Base-by-base conservation (phyloP, 2,888 invertebrate species). In the Parnassius mnemosyne region DNA sequence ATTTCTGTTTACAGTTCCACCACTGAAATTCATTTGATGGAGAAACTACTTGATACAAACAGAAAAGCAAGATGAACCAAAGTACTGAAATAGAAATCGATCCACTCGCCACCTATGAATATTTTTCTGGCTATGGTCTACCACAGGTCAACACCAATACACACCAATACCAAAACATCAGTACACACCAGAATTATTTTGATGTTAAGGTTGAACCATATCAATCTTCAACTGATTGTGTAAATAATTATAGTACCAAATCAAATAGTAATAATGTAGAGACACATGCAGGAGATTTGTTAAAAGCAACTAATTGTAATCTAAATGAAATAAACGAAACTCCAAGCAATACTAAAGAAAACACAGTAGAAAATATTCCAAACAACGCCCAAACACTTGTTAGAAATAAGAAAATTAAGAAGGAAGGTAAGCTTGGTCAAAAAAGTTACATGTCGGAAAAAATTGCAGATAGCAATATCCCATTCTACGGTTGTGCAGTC, bases 401-500 rank as follows among this genome's bases (percentile, higher is more conserved):
- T 42, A 65, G 64, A 53, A 68, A 68, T 44, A 77, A 70, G 42
- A 69, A 65, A 11, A 66, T 66, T 7, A 71, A 71, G 59, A 68
- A 69, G 60, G 60, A 75, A 68, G 59, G 67, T 34, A 64, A 71
- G 67, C 65, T 83, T 80, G 3, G 83, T 16, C 50, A 46, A 34
- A 63, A 55, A 25, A 84, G 80, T 65, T 87, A 83, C 47, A 84
- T 85, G 75, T 87, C 87, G 0, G 82, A 84, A 20, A 89, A 90
- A 63, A 85, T 90, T 3, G 75, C 69, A 0, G 87, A 89, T 49
- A 77, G 81, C 13, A 73, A 82, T 0, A 89, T 83, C 49, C 81
- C 84, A 0, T 91, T 89, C 60, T 91, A 87, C 34, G 89, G 88
- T 0, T 91, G 90, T 65, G 73, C 90, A 0, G 78, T 90, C 0